Conservation (phyloP, 2,113 vertebrate genomes). For the Eclectus roratus region DNA sequence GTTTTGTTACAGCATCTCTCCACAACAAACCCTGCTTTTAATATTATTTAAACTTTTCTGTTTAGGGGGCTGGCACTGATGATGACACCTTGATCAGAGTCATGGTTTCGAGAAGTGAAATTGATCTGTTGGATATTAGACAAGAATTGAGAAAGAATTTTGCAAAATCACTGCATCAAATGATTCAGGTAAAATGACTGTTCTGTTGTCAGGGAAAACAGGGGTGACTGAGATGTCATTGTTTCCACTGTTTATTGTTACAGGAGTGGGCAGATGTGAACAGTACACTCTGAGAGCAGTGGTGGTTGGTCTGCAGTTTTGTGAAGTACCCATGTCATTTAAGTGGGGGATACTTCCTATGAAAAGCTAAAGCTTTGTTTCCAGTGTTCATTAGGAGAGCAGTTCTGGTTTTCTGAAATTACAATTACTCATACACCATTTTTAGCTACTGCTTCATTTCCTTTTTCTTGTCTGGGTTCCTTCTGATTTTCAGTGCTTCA, state of each 20-base stretch:
- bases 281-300: neutral
- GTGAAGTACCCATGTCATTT: neutral
- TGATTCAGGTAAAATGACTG: conserved; percentile 82
- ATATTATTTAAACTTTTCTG: neutral
- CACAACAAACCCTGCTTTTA: neutral
- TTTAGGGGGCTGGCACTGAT: conserved; percentile 91
- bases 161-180: conserved; percentile 82
- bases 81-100: conserved; percentile 89
- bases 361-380: neutral
- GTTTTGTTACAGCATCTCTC: neutral
- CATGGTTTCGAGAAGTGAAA: conserved; percentile 92
- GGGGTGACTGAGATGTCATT: too few relatives aligned
- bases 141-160: conserved; percentile 82
- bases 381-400: neutral
- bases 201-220: accelerated
- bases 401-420: neutral
- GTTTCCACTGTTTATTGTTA: neutral
- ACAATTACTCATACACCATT: neutral
- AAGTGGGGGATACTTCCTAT: neutral
- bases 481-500: neutral
- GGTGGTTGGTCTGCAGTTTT: neutral
- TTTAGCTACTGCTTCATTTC: neutral
- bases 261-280: neutral
- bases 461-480: neutral
- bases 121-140: conserved; percentile 89